Base-by-base conservation (phyloP, 1,140 invertebrate genomes). In the Drosophila ohnishii region DNA sequence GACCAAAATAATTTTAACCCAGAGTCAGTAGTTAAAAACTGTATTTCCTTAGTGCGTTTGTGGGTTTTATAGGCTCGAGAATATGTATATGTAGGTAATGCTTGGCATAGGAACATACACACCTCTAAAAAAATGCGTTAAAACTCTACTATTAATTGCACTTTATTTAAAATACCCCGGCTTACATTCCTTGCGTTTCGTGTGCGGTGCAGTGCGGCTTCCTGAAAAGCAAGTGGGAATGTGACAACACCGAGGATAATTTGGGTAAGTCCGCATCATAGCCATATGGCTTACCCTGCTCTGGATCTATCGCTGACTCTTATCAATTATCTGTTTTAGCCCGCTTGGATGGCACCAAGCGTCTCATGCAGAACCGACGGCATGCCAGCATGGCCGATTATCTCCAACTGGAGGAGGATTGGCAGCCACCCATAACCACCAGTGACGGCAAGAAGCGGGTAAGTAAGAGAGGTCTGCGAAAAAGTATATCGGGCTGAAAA, bases 381-480 rank as follows among this genome's bases (percentile, higher is more conserved):
- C 75, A 79, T 1, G 92, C 94, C 69, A 95, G 95, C 65, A 96
- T 98, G 94, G 97, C 98, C 92, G 97, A 98, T 90, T 99, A 97
- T 94, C 93, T 99, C 56, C 96, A 97, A 92, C 92, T 98, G 92
- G 96, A 97, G 91, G 96, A 97, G 70, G 96, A 97, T 74, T 97
- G 94, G 95, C 89, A 92, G 80, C 92, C 93, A 58, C 80, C 86
- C 7, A 71, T 72, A 39, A 76, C 69, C 19, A 93, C 94, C 57
- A 94, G 94, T 78, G 94, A 96, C n/a, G 96, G 96, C 59, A 96
- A 97, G 91, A 98, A 98, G 92, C 94, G 96, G 92, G 97, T 98
- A 93, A 94, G 93, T 93, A 86, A 22, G n/a, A 22, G 9, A n/a
- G n/a, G 3, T 25, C 2, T 5, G 25, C 5, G 25, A 25, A 25